These are phyloP conservation scores for Protomyctophum bolini DNA, from an alignment of 2,113 vertebrate species.

Conservation along the genomic window DNA sequence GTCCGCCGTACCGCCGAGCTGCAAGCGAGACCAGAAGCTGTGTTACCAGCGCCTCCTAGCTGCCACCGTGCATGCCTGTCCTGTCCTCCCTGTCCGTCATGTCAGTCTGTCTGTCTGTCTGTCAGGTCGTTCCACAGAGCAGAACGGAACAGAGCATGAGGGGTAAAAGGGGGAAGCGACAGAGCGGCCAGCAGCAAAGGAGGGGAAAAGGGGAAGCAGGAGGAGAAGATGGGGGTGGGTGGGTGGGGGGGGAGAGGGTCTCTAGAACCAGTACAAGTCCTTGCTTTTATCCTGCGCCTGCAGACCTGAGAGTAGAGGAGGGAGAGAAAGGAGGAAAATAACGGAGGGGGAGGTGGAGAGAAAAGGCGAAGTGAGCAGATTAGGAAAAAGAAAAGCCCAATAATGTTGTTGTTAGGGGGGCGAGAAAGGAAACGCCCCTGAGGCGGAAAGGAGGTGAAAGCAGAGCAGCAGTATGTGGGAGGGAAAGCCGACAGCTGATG, in stretches of 20 bases:
- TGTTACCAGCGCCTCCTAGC: too few species aligned
- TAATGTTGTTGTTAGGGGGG: conserved; percentile 44
- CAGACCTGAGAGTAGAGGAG: conserved; percentile 87
- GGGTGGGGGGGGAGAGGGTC: conserved; percentile 68
- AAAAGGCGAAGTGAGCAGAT: conserved; percentile 45
- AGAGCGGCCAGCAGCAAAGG: conserved; percentile 22
- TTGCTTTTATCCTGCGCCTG: conserved; percentile 97
- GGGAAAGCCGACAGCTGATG: conserved; percentile 63
- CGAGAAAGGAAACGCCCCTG: conserved; percentile 38
- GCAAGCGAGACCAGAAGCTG: conserved; percentile 95
- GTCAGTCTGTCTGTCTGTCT: conserved; percentile 34
- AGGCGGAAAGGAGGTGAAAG: conserved; percentile 47
- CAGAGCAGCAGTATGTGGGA: conserved; percentile 25
- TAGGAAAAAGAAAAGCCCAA: conserved; percentile 48
- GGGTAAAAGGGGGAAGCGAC: conserved; percentile 64
- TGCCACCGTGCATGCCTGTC: conserved; percentile 4
- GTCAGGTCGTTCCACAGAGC: conserved; percentile 19
- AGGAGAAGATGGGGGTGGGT: conserved; percentile 38
- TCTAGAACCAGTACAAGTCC: conserved; percentile 98
- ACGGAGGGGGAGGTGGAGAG: conserved; percentile 32
- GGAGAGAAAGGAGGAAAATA: conserved; percentile 49
- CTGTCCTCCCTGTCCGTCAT: neutral
- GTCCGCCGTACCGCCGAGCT: conserved; percentile 88
- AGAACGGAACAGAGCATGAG: conserved; percentile 54
- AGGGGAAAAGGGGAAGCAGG: neutral